Percentiles rank a stretch among this genome's conserved stretches.
phyloP scores from a whole-genome alignment of 1,140 invertebrate genomes.

The Rhagoletis pomonella region DNA sequence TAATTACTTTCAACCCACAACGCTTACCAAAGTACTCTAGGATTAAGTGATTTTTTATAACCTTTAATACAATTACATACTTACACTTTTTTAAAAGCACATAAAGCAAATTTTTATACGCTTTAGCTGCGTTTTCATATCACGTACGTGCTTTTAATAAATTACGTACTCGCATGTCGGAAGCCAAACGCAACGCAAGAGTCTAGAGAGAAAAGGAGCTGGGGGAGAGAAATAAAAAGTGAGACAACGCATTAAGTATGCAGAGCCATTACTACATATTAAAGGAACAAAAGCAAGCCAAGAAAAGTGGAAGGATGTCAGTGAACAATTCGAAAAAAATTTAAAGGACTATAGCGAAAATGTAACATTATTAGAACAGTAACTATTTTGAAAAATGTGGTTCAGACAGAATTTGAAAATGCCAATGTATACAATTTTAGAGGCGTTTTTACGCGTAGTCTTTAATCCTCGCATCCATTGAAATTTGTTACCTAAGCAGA shows the following conservation, averaged over 20 bases:
- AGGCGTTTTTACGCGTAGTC: too few species aligned
- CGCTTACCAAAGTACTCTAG: conserved; percentile 16
- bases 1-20: conserved; percentile 35
- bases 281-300: background rate
- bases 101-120: conserved; percentile 46
- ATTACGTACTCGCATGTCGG: conserved; percentile 14
- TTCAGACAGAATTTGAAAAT: too few species aligned
- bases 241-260: conserved; percentile 29
- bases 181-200: background rate
- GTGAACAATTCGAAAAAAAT: too few species aligned
- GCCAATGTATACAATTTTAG: too few species aligned
- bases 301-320: background rate
- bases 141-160: conserved; percentile 51
- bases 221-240: background rate
- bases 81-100: conserved; percentile 44
- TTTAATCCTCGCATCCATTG: too few species aligned
- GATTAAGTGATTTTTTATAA: conserved; percentile 50
- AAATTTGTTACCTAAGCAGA: too few species aligned
- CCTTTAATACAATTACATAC: conserved; percentile 44
- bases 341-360: too few species aligned
- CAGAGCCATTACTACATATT: background rate
- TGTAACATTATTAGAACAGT: too few species aligned
- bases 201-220: background rate
- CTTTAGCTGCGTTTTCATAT: conserved; percentile 35
- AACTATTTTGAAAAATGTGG: too few species aligned